Evolutionary conservation across 2,113 vertebrate species (phyloP).

Genomic region (Mastomys coucha): DNA sequence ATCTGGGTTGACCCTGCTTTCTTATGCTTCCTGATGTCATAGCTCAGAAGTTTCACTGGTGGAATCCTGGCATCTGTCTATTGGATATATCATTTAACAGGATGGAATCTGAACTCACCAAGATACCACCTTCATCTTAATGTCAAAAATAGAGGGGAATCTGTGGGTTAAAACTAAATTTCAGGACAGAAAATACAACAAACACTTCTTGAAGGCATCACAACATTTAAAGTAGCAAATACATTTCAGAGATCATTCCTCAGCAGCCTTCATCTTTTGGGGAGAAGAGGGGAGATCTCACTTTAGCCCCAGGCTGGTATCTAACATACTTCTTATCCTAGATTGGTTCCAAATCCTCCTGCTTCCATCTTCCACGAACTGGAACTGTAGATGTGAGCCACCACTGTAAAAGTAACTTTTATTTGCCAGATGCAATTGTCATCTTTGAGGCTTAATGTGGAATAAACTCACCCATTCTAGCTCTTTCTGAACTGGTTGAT

Average conservation of each 20-base stretch:
- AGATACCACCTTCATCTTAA: background rate
- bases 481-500: too few species aligned
- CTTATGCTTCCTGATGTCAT: background rate
- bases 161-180: background rate
- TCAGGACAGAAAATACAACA: background rate
- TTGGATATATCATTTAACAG: background rate
- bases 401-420: too few species aligned
- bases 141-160: background rate
- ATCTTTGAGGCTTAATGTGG: too few species aligned
- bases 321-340: background rate
- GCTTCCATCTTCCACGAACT: background rate
- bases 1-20: background rate
- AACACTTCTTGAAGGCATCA: background rate
- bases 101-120: background rate
- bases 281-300: background rate
- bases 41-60: background rate
- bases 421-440: too few species aligned
- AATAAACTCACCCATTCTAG: too few species aligned
- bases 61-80: background rate
- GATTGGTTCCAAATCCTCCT: background rate
- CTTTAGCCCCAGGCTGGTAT: background rate
- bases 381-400: background rate
- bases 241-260: background rate
- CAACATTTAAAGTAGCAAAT: background rate
- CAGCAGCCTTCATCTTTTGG: background rate